phyloP scores from a whole-genome alignment of 2,113 vertebrate genomes.

The Trematomus loennbergii region DNA sequence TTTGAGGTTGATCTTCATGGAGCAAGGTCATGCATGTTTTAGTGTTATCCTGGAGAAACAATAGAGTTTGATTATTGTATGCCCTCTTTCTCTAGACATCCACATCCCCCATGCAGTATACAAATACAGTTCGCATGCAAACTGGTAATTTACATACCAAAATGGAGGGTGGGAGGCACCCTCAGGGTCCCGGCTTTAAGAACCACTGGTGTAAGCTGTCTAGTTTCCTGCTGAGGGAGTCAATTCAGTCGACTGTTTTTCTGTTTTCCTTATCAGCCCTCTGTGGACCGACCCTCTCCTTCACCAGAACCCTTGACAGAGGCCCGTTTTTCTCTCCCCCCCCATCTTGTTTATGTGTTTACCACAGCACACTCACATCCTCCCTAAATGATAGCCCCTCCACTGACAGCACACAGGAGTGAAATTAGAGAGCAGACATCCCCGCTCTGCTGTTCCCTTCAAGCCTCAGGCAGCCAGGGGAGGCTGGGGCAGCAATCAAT shows the following conservation, averaged over 20 bases:
- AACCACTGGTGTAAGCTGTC: conserved; percentile 66
- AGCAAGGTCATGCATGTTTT: background rate
- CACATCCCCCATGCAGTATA: background rate
- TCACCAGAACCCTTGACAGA: conserved; percentile 69
- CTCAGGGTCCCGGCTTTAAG: conserved; percentile 33
- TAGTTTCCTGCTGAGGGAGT: conserved; percentile 68
- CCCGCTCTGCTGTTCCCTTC: conserved; percentile 17
- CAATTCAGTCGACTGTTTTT: conserved; percentile 58
- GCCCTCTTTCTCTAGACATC: conserved; percentile 4
- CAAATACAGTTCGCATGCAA: background rate
- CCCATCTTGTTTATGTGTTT: conserved; percentile 77
- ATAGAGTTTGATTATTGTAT: background rate
- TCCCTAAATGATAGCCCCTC: conserved; percentile 72
- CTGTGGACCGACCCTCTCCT: conserved; percentile 65
- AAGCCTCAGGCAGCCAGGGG: conserved; percentile 21
- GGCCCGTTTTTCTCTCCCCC: conserved; percentile 56
- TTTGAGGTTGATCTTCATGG: conserved; percentile 8
- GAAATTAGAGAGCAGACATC: conserved; percentile 66
- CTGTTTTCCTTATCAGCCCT: conserved; percentile 63
- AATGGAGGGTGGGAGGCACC: conserved; percentile 19
- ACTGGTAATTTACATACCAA: conserved; percentile 22
- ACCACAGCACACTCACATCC: conserved; percentile 58
- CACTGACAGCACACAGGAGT: conserved; percentile 71
- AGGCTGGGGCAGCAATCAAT: conserved; percentile 42
- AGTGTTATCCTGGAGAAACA: background rate